These are phyloP conservation scores for Arrhamphus sclerolepis DNA, from an alignment of 2,797 vertebrate species.

Conservation along the genomic window DNA sequence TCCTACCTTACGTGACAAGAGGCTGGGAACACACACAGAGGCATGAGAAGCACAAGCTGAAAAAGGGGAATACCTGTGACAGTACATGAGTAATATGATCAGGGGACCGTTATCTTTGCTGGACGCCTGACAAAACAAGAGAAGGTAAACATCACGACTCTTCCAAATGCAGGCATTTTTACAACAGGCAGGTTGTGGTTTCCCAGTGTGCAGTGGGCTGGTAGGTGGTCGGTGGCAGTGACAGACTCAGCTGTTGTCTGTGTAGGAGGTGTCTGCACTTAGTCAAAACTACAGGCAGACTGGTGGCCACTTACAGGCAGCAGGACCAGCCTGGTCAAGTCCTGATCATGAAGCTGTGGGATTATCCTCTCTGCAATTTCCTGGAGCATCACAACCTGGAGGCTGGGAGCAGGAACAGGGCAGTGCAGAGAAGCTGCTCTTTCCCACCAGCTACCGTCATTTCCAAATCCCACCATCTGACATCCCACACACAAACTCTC, in stretches of 20 bases:
- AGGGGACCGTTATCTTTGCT: conserved; percentile 54
- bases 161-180: conserved; percentile 79
- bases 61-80: conserved; percentile 52
- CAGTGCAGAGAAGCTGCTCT: conserved; percentile 24
- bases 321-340: conserved; percentile 18
- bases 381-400: conserved; percentile 30
- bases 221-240: conserved; percentile 64
- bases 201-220: conserved; percentile 53
- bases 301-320: conserved; percentile 27
- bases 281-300: conserved; percentile 40
- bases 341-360: conserved; percentile 30
- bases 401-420: conserved; percentile 23
- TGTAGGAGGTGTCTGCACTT: conserved; percentile 31
- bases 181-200: conserved; percentile 48
- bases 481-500: conserved; percentile 57
- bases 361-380: conserved; percentile 35
- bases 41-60: conserved; percentile 26
- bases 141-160: conserved; percentile 28
- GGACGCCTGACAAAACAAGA: conserved; percentile 68
- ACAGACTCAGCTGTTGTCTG: conserved; percentile 70
- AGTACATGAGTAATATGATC: conserved; percentile 52
- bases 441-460: conserved; percentile 42
- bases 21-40: conserved; percentile 43
- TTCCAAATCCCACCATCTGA: conserved; percentile 36
- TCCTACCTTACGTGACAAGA: conserved; percentile 29